Evolutionary conservation across 2,113 vertebrate species (phyloP).

Genomic region (Daubentonia madagascariensis): DNA sequence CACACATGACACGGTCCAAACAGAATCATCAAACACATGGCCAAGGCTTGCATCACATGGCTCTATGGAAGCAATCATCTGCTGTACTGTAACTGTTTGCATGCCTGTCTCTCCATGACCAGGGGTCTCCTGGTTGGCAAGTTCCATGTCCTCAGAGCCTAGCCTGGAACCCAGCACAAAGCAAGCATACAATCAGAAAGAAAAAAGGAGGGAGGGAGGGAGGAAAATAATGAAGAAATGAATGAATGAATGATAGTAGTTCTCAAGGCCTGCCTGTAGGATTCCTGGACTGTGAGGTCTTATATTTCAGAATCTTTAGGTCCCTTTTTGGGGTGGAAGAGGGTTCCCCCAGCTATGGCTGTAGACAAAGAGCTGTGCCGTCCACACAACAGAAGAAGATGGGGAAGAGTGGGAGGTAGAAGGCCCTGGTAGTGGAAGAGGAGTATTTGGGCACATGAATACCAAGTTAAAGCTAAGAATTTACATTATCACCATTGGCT

Average conservation of each 20-base stretch:
- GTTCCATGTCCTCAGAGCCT: not conserved
- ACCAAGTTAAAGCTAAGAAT: conserved; percentile 26
- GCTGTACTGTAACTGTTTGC: not conserved
- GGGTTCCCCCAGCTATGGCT: not conserved
- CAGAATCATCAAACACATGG: not conserved
- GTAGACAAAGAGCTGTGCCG: not conserved
- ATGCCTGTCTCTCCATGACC: not conserved
- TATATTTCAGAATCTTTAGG: not conserved
- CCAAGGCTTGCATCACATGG: not conserved
- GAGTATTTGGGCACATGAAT: not conserved
- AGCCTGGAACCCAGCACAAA: not conserved
- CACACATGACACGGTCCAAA: not conserved
- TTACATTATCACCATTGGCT: not conserved
- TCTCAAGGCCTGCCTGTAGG: not conserved
- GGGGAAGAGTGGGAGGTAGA: not conserved
- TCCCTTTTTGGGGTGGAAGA: not conserved
- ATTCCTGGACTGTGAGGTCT: not conserved
- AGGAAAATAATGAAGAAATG: not conserved
- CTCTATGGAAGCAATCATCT: not conserved
- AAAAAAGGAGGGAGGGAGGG: not conserved
- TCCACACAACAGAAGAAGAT: not conserved
- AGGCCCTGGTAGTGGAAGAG: not conserved
- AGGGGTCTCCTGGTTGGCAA: not conserved
- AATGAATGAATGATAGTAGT: not conserved
- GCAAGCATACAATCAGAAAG: not conserved